These are phyloP conservation scores for Hybos culiciformis DNA, from an alignment of 2,888 invertebrate species.

Conservation along the genomic window DNA sequence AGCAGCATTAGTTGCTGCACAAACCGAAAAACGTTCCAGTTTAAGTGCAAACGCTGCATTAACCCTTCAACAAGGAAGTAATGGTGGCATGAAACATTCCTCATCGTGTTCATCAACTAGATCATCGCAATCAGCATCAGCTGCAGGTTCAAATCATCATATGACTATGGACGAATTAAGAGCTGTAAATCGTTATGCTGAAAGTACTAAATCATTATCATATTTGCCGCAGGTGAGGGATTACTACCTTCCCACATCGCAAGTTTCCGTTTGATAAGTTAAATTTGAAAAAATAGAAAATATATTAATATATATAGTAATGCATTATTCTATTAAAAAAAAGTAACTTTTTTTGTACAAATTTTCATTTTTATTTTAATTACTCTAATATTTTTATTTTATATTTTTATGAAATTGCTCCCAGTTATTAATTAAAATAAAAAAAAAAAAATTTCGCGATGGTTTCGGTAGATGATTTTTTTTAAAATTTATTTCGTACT, in stretches of 20 bases:
- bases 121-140: conserved; percentile 36
- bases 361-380: background rate
- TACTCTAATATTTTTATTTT: background rate
- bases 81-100: conserved; percentile 28
- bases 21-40: background rate
- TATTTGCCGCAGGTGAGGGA: conserved; percentile 76
- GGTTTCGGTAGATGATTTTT: too few relatives aligned
- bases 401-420: background rate
- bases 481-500: background rate
- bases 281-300: conserved; percentile 10
- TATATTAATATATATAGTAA: conserved; percentile 8
- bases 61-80: background rate
- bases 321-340: conserved; percentile 15
- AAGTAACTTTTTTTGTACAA: background rate
- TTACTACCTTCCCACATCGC: conserved; percentile 33
- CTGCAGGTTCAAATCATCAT: conserved; percentile 37
- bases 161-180: conserved; percentile 73
- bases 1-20: conserved; percentile 30
- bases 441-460: too few relatives aligned
- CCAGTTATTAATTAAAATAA: background rate
- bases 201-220: conserved; percentile 81
- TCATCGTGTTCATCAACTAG: conserved; percentile 54
- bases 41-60: background rate
- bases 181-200: conserved; percentile 78
- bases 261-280: conserved; percentile 30